phyloP scores from a whole-genome alignment of 2,797 vertebrate species.

The Rachycentron canadum region DNA sequence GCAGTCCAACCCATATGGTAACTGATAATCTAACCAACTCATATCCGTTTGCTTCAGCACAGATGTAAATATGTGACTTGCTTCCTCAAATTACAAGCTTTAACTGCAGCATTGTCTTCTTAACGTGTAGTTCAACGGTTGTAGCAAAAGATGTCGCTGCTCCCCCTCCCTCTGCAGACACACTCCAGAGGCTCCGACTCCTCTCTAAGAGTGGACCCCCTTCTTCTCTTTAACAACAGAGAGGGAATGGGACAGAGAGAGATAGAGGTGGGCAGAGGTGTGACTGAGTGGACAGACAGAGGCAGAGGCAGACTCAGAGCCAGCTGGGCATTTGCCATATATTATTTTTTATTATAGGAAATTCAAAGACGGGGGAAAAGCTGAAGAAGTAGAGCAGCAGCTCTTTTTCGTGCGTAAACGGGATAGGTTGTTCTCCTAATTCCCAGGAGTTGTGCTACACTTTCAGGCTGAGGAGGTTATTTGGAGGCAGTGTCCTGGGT shows the following conservation, averaged over 20 bases:
- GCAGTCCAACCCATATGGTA: not conserved
- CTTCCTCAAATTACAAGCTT: not conserved
- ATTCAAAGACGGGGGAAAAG: conserved; percentile 44
- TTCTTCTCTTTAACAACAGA: conserved; percentile 73
- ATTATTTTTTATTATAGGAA: conserved; percentile 53
- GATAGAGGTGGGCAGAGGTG: conserved; percentile 83
- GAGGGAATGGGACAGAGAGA: conserved; percentile 77
- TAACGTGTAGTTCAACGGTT: not conserved
- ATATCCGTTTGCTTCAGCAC: not conserved
- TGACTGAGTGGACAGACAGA: conserved; percentile 75
- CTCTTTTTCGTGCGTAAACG: conserved; percentile 62
- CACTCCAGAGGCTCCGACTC: conserved; percentile 69
- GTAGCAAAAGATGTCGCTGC: conserved; percentile 87
- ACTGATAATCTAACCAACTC: not conserved
- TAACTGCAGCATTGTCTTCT: not conserved
- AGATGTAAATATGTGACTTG: too few species aligned
- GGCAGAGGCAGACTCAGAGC: conserved; percentile 63
- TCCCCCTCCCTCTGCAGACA: conserved; percentile 76
- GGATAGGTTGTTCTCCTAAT: conserved; percentile 62
- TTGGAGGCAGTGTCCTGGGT: conserved; percentile 78
- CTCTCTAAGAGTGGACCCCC: conserved; percentile 83
- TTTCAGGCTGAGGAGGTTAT: conserved; percentile 71
- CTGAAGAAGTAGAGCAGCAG: conserved; percentile 45
- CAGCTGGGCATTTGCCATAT: conserved; percentile 75
- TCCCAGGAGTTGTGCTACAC: conserved; percentile 66